Conservation (phyloP, 2,797 vertebrate species). For the Botia almorhae region DNA sequence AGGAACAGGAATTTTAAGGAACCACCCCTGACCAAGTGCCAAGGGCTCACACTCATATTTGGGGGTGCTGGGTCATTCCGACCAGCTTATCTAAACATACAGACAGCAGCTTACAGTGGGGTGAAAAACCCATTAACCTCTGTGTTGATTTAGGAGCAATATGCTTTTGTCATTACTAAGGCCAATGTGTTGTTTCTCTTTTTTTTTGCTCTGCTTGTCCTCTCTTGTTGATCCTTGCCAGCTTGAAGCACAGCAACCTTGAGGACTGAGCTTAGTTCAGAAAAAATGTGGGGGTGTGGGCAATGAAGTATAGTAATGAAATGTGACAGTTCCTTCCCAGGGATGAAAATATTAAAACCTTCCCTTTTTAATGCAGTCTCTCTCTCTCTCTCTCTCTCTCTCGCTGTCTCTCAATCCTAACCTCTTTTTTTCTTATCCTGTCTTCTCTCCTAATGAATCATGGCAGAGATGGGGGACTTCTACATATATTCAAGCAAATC, state of each 20-base stretch:
- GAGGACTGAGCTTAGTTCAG: background rate
- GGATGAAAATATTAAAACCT: slow-evolving; percentile 74
- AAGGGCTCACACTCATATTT: background rate
- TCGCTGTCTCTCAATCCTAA: slow-evolving; percentile 47
- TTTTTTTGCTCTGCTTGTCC: background rate
- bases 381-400: slow-evolving; percentile 56
- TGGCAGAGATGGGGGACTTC: slow-evolving; percentile 50
- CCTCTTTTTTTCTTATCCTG: slow-evolving; percentile 58
- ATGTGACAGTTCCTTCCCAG: slow-evolving; percentile 70
- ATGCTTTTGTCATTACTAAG: slow-evolving; percentile 61
- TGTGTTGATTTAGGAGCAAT: slow-evolving; percentile 64
- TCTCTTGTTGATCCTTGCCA: slow-evolving; percentile 47
- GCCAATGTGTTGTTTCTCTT: slow-evolving; percentile 30
- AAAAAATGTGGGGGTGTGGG: slow-evolving; percentile 50
- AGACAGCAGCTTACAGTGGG: slow-evolving; percentile 62
- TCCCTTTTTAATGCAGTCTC: slow-evolving; percentile 60
- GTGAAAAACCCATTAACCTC: slow-evolving; percentile 63
- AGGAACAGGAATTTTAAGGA: slow-evolving; percentile 55
- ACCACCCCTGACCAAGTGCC: slow-evolving; percentile 45
- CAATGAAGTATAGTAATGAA: slow-evolving; percentile 69
- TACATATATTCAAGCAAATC: slow-evolving; percentile 67
- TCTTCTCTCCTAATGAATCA: slow-evolving; percentile 50
- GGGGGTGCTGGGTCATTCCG: slow-evolving; percentile 42
- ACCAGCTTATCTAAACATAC: slow-evolving; percentile 56
- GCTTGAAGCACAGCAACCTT: slow-evolving; percentile 34